Conservation (phyloP, 2,797 vertebrate species). For the Podarcis lilfordi region DNA sequence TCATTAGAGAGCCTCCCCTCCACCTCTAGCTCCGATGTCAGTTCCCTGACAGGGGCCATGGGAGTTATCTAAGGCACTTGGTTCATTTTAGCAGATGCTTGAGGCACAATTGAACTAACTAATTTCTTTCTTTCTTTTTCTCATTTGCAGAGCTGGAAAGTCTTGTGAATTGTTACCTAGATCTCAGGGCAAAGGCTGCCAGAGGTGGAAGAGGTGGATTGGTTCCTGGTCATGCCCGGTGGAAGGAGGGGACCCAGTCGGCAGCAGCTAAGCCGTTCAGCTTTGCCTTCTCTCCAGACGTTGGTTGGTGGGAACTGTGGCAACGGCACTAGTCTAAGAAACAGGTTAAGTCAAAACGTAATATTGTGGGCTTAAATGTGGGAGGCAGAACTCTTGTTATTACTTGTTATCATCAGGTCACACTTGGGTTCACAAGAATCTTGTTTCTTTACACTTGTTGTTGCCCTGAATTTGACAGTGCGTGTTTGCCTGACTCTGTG, state of each 20-base stretch:
- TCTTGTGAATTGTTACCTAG: slow-evolving; percentile 76
- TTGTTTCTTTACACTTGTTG: neutral
- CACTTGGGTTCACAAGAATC: neutral
- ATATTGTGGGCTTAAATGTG: neutral
- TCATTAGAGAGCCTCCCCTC: too few relatives aligned
- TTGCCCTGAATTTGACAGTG: neutral
- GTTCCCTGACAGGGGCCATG: too few relatives aligned
- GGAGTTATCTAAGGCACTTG: neutral
- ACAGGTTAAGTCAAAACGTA: slow-evolving; percentile 82
- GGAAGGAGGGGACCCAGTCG: slow-evolving; percentile 99
- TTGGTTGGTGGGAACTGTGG: slow-evolving; percentile 91
- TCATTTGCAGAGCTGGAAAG: slow-evolving; percentile 74
- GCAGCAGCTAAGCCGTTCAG: slow-evolving; percentile 98
- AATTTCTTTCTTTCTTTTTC: slow-evolving; percentile 17
- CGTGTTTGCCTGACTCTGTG: neutral
- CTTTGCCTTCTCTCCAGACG: slow-evolving; percentile 96
- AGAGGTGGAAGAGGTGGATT: slow-evolving; percentile 83
- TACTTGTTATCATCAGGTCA: neutral
- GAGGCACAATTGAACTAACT: neutral
- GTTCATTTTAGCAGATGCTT: neutral
- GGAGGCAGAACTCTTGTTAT: neutral
- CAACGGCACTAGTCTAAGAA: slow-evolving; percentile 92
- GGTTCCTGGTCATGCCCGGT: slow-evolving; percentile 94
- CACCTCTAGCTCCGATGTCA: too few relatives aligned
- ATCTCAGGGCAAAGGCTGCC: slow-evolving; percentile 79